Conservation (phyloP, 1,140 invertebrate genomes). For the Tetragnatha versicolor region DNA sequence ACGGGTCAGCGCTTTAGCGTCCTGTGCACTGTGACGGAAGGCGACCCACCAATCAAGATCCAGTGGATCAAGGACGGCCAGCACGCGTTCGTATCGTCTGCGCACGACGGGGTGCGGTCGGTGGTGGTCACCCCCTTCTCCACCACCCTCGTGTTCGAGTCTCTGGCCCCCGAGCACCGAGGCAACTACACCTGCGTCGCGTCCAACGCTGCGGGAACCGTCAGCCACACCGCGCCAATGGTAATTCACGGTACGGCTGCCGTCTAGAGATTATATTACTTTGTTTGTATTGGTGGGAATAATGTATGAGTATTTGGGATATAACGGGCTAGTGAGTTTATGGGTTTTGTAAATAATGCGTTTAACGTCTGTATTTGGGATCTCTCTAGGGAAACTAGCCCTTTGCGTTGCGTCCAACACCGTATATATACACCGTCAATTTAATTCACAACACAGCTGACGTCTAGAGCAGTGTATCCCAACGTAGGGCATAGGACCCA, state of each 20-base stretch:
- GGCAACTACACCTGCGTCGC: conserved; percentile 79
- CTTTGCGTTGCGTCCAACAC: too few relatives aligned
- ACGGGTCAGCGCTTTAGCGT: conserved; percentile 85
- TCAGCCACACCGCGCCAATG: conserved; percentile 71
- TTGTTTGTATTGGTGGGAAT: too few relatives aligned
- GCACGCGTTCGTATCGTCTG: neutral
- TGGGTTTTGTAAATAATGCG: too few relatives aligned
- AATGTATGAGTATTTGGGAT: too few relatives aligned
- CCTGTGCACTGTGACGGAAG: conserved; percentile 83
- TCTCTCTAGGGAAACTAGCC: too few relatives aligned
- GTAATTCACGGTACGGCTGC: conserved; percentile 71
- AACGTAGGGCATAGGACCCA: too few relatives aligned
- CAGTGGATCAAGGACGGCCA: conserved; percentile 62
- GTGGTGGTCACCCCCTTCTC: conserved; percentile 57
- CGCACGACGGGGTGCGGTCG: conserved; percentile 28
- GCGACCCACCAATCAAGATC: conserved; percentile 72
- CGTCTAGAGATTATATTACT: too few relatives aligned
- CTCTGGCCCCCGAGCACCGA: conserved; percentile 67
- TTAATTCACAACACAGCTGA: too few relatives aligned
- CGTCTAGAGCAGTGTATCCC: too few relatives aligned
- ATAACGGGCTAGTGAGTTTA: too few relatives aligned
- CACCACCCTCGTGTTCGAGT: conserved; percentile 58
- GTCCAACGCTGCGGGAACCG: conserved; percentile 71
- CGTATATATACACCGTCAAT: too few relatives aligned
- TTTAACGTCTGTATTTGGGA: too few relatives aligned